These are phyloP conservation scores for Laothoe populi DNA, from an alignment of 2,888 invertebrate species.

Conservation along the genomic window DNA sequence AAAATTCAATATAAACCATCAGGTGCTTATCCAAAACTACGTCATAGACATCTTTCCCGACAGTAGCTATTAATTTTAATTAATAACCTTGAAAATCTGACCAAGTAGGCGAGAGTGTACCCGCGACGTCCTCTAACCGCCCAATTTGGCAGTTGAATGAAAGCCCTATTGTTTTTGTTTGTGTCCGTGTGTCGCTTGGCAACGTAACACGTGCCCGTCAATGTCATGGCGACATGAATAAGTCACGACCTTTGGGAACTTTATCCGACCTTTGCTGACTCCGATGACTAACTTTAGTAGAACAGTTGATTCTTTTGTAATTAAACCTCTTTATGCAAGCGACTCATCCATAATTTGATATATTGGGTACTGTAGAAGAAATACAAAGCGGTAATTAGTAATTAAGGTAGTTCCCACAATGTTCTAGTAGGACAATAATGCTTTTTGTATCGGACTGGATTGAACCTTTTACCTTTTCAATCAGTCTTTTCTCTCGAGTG, in stretches of 20 bases:
- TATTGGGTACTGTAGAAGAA: neutral
- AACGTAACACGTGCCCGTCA: constrained; percentile 68
- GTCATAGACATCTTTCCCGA: neutral
- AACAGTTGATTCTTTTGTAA: neutral
- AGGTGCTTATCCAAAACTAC: neutral
- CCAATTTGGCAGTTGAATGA: constrained; percentile 55
- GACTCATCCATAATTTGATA: neutral
- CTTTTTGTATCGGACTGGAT: too few relatives aligned
- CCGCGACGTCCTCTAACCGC: constrained; percentile 36
- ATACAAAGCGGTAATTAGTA: neutral
- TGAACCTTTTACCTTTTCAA: too few relatives aligned
- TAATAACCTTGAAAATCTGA: neutral
- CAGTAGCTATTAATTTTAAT: neutral
- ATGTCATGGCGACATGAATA: constrained; percentile 70
- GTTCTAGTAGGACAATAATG: too few relatives aligned
- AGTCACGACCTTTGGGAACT: constrained; percentile 56
- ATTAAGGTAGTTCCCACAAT: too few relatives aligned
- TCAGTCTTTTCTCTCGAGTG: too few relatives aligned
- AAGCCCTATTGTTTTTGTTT: constrained; percentile 43
- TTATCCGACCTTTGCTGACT: constrained; percentile 1
- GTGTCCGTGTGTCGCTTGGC: constrained; percentile 67
- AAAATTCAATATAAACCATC: neutral
- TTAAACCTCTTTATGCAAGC: neutral
- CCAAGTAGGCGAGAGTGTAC: neutral
- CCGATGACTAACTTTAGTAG: constrained; percentile 3